Evolutionary conservation across 2,113 vertebrate genomes (phyloP).

Genomic region (Turdus rufiventris): DNA sequence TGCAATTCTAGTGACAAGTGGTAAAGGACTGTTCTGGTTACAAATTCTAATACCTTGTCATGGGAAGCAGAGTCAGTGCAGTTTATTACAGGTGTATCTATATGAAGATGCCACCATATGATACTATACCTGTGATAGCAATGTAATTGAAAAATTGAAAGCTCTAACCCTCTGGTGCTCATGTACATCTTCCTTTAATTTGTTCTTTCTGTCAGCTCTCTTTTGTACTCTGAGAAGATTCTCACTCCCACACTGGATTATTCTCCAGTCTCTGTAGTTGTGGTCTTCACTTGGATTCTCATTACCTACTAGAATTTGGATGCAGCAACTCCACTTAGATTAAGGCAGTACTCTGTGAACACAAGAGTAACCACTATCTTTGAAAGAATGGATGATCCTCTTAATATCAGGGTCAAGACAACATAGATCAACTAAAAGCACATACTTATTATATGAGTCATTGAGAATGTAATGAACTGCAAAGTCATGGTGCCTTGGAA

Average conservation of each 20-base stretch:
- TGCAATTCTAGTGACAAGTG: neutral
- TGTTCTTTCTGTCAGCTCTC: neutral
- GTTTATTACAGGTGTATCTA: neutral
- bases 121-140: neutral
- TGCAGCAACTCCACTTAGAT: neutral
- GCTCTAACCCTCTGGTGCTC: neutral
- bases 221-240: neutral
- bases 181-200: neutral
- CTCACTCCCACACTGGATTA: neutral
- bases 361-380: neutral
- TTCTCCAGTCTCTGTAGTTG: neutral
- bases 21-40: neutral
- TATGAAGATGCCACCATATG: neutral
- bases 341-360: neutral
- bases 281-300: neutral
- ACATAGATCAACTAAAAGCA: neutral
- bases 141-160: neutral
- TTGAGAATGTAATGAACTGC: constrained; percentile 9
- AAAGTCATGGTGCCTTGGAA: neutral
- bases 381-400: neutral
- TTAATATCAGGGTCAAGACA: neutral
- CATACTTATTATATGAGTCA: neutral
- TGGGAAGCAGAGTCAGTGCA: neutral
- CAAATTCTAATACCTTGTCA: neutral
- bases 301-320: neutral